Evolutionary conservation across 2,113 vertebrate species (phyloP).

Genomic region (Leiothrix lutea): DNA sequence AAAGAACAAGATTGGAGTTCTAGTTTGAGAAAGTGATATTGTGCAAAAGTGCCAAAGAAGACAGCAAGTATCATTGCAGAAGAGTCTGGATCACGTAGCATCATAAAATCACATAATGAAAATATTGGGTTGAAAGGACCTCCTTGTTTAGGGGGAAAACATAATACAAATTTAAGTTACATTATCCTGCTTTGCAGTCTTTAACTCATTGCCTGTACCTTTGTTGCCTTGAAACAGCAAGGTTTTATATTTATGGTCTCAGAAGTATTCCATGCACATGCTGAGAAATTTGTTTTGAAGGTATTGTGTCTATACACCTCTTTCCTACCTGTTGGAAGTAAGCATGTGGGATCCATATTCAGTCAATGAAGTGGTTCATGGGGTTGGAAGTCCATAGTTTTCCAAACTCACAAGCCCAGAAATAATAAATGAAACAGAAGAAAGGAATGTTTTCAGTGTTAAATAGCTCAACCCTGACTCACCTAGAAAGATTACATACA

Average conservation of each 20-base stretch:
- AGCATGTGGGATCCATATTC: neutral
- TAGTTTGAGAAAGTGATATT: neutral
- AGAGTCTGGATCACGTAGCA: neutral
- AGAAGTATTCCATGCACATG: neutral
- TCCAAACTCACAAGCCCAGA: neutral
- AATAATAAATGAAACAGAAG: neutral
- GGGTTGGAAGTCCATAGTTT: neutral
- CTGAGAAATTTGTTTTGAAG: neutral
- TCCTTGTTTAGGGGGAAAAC: neutral
- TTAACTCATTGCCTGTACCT: neutral
- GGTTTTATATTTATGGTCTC: neutral
- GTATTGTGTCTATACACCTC: rapidly evolving
- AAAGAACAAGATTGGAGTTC: neutral
- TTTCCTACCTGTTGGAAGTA: neutral
- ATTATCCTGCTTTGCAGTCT: neutral
- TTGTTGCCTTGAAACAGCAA: neutral
- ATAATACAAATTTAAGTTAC: neutral
- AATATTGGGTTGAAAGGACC: neutral
- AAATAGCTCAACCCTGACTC: neutral
- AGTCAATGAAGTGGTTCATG: neutral
- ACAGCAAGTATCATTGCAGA: neutral
- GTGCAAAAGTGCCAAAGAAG: neutral
- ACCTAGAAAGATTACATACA: neutral
- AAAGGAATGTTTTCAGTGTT: neutral
- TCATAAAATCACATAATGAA: neutral